These are phyloP conservation scores for Drosophila kuntzei DNA, from an alignment of 2,888 invertebrate genomes.

Conservation along the genomic window DNA sequence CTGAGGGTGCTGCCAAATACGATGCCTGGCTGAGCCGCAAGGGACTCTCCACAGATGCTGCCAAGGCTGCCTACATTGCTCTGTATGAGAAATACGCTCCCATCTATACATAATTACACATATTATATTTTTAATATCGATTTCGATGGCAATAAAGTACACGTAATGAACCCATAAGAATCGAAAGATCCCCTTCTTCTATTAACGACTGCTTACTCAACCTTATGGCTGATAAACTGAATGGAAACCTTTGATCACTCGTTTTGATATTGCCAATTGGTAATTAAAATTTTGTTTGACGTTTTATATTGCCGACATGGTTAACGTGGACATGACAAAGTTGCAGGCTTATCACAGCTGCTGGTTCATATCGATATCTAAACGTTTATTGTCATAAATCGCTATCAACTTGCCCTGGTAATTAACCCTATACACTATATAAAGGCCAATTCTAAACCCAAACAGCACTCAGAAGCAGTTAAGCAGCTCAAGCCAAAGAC, in stretches of 20 bases:
- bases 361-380: slow-evolving; percentile 44
- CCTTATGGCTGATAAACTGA: slow-evolving; percentile 19
- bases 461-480: slow-evolving; percentile 44
- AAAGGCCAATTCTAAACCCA: slow-evolving; percentile 20
- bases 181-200: neutral
- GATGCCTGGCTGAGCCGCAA: slow-evolving; percentile 95
- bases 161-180: slow-evolving; percentile 14
- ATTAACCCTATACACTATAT: slow-evolving; percentile 30
- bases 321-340: slow-evolving; percentile 15
- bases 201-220: slow-evolving; percentile 30
- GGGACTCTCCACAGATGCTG: slow-evolving; percentile 91
- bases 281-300: slow-evolving; percentile 40
- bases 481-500: slow-evolving; percentile 37
- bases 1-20: slow-evolving; percentile 97
- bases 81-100: slow-evolving; percentile 87
- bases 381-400: slow-evolving; percentile 35
- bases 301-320: slow-evolving; percentile 35
- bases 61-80: slow-evolving; percentile 92
- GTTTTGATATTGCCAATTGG: slow-evolving; percentile 12
- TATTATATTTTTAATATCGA: slow-evolving; percentile 6
- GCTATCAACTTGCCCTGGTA: slow-evolving; percentile 32
- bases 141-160: slow-evolving; percentile 34
- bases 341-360: slow-evolving; percentile 44
- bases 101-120: slow-evolving; percentile 84
- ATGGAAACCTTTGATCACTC: slow-evolving; percentile 43